Percentiles rank a stretch among this genome's conserved stretches.
Evolutionary conservation across 2,113 vertebrate species (phyloP).

Genomic region (Aegypius monachus): DNA sequence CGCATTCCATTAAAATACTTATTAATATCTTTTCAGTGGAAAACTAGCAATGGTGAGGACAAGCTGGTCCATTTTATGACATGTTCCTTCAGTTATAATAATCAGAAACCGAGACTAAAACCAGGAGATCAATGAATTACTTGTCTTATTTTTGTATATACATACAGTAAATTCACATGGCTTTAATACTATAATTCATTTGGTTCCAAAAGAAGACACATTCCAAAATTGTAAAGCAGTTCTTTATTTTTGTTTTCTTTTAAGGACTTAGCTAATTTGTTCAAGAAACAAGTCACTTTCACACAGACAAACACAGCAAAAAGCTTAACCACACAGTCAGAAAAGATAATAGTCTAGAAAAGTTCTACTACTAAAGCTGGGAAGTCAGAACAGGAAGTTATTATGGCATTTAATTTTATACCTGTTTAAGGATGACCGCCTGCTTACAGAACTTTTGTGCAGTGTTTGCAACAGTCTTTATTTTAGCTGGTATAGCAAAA

Average conservation of each 20-base stretch:
- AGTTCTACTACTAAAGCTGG: background rate
- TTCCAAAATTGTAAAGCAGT: background rate
- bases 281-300: background rate
- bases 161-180: background rate
- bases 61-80: background rate
- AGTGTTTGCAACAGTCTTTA: slow-evolving; percentile 84
- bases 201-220: background rate
- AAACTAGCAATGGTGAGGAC: background rate
- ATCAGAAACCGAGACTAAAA: background rate
- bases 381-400: background rate
- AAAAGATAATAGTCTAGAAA: background rate
- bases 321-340: background rate
- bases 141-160: background rate
- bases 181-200: background rate
- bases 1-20: background rate
- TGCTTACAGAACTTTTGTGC: slow-evolving; percentile 95
- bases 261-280: background rate
- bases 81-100: background rate
- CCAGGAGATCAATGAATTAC: background rate
- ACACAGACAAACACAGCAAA: background rate
- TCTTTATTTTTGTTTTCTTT: background rate
- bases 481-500: slow-evolving; percentile 89
- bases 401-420: background rate
- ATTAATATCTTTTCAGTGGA: background rate
- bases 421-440: slow-evolving; percentile 94